These are phyloP conservation scores for Egretta garzetta DNA, from an alignment of 2,113 vertebrate genomes.

Conservation along the genomic window DNA sequence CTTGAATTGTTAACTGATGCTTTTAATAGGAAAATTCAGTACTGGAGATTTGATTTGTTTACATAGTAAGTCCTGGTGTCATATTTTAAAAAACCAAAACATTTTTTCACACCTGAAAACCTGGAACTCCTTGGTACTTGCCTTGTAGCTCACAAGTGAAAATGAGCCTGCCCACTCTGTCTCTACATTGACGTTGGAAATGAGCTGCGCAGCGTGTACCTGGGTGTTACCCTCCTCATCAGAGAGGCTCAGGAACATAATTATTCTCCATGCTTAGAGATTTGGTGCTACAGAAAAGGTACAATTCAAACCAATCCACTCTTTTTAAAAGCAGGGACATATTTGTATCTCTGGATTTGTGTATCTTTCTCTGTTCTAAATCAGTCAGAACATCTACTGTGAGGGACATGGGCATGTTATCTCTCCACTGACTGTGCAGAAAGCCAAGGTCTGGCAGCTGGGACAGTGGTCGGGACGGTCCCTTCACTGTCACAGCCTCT, in stretches of 20 bases:
- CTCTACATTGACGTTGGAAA: background rate
- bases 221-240: background rate
- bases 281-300: background rate
- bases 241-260: background rate
- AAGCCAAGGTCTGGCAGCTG: background rate
- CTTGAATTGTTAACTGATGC: background rate
- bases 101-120: background rate
- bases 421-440: background rate
- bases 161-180: background rate
- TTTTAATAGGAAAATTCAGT: background rate
- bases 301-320: background rate
- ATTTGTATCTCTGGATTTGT: background rate
- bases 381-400: background rate
- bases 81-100: background rate
- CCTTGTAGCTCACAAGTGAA: background rate
- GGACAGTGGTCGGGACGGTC: rapidly evolving
- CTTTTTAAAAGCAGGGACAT: background rate
- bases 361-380: background rate
- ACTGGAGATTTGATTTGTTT: background rate
- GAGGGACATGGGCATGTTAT: rapidly evolving
- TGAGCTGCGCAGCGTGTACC: background rate
- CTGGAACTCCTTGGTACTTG: background rate
- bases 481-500: background rate
- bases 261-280: background rate
- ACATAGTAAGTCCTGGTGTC: background rate